Conservation (phyloP, 2,888 invertebrate species). For the Polylopha cassiicola region DNA sequence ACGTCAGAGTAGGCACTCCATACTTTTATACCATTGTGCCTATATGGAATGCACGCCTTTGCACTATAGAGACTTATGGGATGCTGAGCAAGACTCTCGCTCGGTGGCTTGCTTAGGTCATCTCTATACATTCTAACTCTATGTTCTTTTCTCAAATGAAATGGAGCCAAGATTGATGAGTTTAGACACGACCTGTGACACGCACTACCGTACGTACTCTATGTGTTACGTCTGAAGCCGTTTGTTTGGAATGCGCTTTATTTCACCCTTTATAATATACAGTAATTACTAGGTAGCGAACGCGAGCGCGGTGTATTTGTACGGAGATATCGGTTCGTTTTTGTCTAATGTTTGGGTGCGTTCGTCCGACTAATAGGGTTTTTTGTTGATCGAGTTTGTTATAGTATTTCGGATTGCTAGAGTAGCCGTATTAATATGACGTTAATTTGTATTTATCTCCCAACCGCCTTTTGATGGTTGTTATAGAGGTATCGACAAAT, state of each 20-base stretch:
- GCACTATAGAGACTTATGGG: no score
- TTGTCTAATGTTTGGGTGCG: constrained; percentile 58
- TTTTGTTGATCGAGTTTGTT: constrained; percentile 50
- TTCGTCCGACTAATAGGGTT: constrained; percentile 63
- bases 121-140: constrained; percentile 13
- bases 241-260: constrained; percentile 64
- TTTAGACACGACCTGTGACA: constrained; percentile 74
- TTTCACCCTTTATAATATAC: constrained; percentile 66
- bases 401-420: constrained; percentile 27
- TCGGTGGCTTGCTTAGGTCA: neutral
- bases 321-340: constrained; percentile 47
- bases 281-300: constrained; percentile 60
- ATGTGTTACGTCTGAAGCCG: constrained; percentile 25
- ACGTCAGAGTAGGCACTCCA: no score
- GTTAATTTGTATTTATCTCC: constrained; percentile 55
- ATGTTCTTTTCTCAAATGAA: constrained; percentile 65
- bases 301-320: constrained; percentile 41
- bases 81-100: no score
- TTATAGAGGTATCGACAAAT: constrained; percentile 18
- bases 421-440: constrained; percentile 59
- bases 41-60: no score
- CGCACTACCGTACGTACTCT: constrained; percentile 65
- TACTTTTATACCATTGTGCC: no score
- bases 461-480: constrained; percentile 34
- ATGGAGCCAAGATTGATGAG: constrained; percentile 73